phyloP scores from a whole-genome alignment of 2,113 vertebrate species.

The Sitta europaea region DNA sequence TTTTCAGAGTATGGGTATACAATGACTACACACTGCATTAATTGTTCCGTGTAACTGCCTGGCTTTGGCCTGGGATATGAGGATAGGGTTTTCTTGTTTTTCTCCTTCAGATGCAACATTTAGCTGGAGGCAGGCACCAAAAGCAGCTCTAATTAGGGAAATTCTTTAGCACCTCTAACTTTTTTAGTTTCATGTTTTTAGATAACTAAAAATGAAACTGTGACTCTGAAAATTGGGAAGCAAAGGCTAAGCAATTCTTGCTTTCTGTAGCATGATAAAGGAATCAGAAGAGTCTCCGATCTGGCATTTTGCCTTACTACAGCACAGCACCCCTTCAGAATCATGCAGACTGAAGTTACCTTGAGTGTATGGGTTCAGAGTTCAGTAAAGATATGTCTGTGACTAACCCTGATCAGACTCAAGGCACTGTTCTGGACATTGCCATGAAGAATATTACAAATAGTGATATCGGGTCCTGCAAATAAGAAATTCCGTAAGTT shows the following conservation, averaged over 20 bases:
- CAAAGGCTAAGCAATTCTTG: not conserved
- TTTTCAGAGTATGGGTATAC: not conserved
- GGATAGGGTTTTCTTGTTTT: not conserved
- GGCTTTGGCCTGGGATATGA: not conserved
- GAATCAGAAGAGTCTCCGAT: not conserved
- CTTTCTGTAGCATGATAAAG: rapidly evolving
- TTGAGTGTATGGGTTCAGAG: not conserved
- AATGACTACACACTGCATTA: not conserved
- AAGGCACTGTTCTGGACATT: not conserved
- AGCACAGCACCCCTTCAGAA: not conserved
- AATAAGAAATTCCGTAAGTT: not conserved
- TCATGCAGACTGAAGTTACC: not conserved
- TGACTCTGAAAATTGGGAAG: not conserved
- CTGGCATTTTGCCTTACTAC: not conserved
- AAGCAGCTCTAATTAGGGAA: not conserved
- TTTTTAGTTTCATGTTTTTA: not conserved
- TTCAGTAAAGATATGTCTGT: not conserved
- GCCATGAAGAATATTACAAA: not conserved
- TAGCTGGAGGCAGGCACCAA: not conserved
- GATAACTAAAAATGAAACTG: not conserved
- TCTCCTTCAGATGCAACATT: not conserved
- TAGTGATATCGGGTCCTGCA: not conserved
- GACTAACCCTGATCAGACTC: not conserved
- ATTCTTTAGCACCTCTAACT: not conserved
- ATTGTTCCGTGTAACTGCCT: not conserved